Percentiles rank a stretch among this genome's conserved stretches.
Conservation (phyloP, 1,140 invertebrate genomes). For the Zaprionus davidi region DNA sequence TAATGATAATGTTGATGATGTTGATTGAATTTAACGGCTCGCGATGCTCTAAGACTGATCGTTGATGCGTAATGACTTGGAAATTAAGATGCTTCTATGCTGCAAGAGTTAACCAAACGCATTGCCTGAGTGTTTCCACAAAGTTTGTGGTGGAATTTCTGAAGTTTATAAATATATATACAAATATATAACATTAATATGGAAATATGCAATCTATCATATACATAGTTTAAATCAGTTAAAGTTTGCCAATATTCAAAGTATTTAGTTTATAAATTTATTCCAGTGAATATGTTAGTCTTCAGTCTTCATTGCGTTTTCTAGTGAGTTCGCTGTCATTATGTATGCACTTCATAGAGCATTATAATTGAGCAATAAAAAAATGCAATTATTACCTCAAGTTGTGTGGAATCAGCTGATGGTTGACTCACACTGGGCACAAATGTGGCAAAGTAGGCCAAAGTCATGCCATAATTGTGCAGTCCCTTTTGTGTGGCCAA, state of each 20-base stretch:
- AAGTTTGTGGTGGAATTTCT: not conserved
- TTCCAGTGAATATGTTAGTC: no score
- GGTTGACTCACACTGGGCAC: conserved; percentile 18
- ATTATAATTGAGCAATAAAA: not conserved
- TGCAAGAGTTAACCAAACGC: not conserved
- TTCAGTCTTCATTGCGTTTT: no score
- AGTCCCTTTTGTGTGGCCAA: conserved; percentile 9
- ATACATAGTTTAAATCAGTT: no score
- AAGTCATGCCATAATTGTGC: conserved; percentile 30
- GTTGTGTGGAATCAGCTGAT: conserved; percentile 4
- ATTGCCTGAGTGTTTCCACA: not conserved
- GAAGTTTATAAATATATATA: not conserved
- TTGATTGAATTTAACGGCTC: conserved; percentile 65
- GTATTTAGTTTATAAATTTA: no score
- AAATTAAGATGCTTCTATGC: not conserved
- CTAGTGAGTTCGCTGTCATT: not conserved
- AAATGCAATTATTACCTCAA: conserved; percentile 1
- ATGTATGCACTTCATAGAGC: not conserved
- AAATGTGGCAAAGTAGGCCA: conserved; percentile 27
- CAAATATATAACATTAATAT: not conserved
- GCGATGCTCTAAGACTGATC: conserved; percentile 19
- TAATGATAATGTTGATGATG: conserved; percentile 49
- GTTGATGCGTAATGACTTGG: conserved; percentile 39
- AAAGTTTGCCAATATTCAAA: no score
- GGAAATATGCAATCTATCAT: not conserved